These are phyloP conservation scores for Eretmochelys imbricata DNA, from an alignment of 2,113 vertebrate genomes.

Conservation along the genomic window DNA sequence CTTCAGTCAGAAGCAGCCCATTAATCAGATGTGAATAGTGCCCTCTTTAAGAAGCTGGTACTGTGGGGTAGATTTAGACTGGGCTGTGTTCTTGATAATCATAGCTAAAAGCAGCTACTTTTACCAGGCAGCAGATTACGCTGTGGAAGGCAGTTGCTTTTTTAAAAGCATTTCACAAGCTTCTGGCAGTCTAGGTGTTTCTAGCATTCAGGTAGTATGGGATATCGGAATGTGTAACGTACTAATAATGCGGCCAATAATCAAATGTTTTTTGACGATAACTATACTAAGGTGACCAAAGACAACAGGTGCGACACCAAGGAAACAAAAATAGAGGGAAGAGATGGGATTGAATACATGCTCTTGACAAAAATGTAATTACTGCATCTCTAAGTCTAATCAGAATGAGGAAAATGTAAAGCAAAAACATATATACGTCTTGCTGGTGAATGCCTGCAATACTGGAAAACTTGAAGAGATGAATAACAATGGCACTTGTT, in stretches of 20 bases:
- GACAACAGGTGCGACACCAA: background rate
- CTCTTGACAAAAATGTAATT: too few relatives aligned
- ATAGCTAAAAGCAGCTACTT: background rate
- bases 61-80: background rate
- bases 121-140: background rate
- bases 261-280: constrained; percentile 1
- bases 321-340: background rate
- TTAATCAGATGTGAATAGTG: constrained; percentile 23
- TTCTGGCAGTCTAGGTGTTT: background rate
- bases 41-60: constrained; percentile 36
- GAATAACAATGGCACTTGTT: too few relatives aligned
- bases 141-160: background rate
- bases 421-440: too few relatives aligned
- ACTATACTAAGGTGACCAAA: background rate
- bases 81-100: constrained; percentile 3
- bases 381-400: too few relatives aligned
- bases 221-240: background rate
- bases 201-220: background rate
- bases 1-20: background rate
- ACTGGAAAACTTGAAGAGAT: too few relatives aligned
- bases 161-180: background rate
- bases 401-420: too few relatives aligned
- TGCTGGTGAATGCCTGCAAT: too few relatives aligned
- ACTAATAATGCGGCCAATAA: background rate
- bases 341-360: background rate